Base-by-base conservation (phyloP, 1,140 invertebrate genomes). In the Copidosoma floridanum region DNA sequence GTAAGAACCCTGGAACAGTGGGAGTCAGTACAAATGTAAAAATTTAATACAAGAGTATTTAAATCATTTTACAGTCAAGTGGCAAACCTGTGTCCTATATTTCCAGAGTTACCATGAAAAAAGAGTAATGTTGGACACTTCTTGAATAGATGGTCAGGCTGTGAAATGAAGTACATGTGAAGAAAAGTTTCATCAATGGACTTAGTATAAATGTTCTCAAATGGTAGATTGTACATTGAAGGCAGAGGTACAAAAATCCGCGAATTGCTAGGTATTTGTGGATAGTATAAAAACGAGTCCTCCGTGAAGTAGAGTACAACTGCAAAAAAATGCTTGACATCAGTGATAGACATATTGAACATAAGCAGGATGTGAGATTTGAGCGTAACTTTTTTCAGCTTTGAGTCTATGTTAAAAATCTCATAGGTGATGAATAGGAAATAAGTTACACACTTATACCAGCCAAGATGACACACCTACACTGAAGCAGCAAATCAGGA, bases 51-150 rank as follows among this genome's bases (percentile, higher is more conserved):
- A n/a, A n/a, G n/a, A n/a, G n/a, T n/a, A n/a, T n/a, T n/a, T n/a
- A n/a, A n/a, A 29, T 16, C 21, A 35, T 71, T 65, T 71, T 65
- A n/a, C n/a, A n/a, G n/a, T n/a, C n/a, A n/a, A n/a, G n/a, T n/a
- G n/a, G n/a, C n/a, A n/a, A n/a, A 92, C 89, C 91, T 87, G 74
- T 97, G 94, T 1, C 94, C 95, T 83, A 97, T 93, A 75, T 98
- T 97, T 16, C 95, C 95, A 59, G 95, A 94, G 87, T 97, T 97
- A 8, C 95, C 95, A 83, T 98, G 95, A 48, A 98, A 88, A 81
- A 92, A 97, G 16, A 97, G 77, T 65, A 97, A 79, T 1, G 94
- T 96, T 1, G 92, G 90, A 46, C 83, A 84, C 38, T 79, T 75
- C 61, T 84, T 82, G 55, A 83, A 83, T 61, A 84, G 83, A 38